Conservation (phyloP, 2,888 invertebrate species). For the Acleris literana region DNA sequence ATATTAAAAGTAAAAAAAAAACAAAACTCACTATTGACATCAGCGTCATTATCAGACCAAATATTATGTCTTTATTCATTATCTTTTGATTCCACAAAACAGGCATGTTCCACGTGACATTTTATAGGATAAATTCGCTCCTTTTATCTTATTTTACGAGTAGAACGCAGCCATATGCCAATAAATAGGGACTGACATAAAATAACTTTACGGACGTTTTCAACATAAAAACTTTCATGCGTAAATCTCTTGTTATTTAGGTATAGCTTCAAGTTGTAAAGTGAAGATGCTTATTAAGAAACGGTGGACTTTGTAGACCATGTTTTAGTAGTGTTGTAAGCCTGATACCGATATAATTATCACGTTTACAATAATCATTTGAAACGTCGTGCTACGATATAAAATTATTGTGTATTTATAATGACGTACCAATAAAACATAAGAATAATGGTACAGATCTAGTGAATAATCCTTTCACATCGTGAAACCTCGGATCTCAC, state of each 20-base stretch:
- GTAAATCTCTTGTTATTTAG: conserved; percentile 31
- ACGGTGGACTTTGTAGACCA: conserved; percentile 21
- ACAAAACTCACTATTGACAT: too few relatives aligned
- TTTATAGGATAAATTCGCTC: conserved; percentile 25
- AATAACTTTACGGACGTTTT: conserved; percentile 31
- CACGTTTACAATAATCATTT: too few relatives aligned
- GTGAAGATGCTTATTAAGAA: conserved; percentile 24
- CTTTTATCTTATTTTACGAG: conserved; percentile 27
- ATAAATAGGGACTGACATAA: conserved; percentile 29
- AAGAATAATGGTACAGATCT: too few relatives aligned
- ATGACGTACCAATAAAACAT: too few relatives aligned
- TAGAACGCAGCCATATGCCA: conserved; percentile 21
- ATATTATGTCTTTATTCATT: neutral
- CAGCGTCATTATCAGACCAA: too few relatives aligned
- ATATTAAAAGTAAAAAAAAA: too few relatives aligned
- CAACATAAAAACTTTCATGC: conserved; percentile 33
- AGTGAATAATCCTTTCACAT: too few relatives aligned
- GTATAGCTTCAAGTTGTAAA: conserved; percentile 21
- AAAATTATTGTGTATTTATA: too few relatives aligned
- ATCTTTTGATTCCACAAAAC: conserved; percentile 8
- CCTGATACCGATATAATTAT: too few relatives aligned
- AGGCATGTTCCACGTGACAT: conserved; percentile 24
- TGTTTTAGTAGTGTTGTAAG: too few relatives aligned
- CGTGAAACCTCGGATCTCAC: too few relatives aligned
- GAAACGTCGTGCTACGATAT: too few relatives aligned